Evolutionary conservation across 2,113 vertebrate genomes (phyloP), one percentile per base, ranked within the genome.

Genomic region (Narcine bancroftii): DNA sequence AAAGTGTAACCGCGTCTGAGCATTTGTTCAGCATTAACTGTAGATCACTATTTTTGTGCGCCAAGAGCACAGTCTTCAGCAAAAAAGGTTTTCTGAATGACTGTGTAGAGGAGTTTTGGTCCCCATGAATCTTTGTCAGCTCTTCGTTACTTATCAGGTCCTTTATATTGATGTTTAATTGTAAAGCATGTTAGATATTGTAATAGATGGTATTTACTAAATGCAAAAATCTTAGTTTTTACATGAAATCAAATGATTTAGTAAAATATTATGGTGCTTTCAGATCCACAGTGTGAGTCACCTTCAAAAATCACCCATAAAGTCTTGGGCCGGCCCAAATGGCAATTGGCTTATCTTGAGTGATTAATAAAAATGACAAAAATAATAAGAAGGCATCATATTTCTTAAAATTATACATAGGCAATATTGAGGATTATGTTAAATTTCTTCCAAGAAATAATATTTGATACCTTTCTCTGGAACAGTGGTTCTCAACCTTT

Each of bases 161-260:
- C 39, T 83, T 33, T 89, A 42, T 91, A 45, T 39, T 45, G 36
- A 66, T 45, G 42, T 13, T 71, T 69, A 89, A 42, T 91, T 69
- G 33, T 6, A 63, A 15, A 60, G 60, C 81, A 85, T n/a, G 11
- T 6, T 63, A n/a, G 39, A 65, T 21, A 69, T 42, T 71, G 7
- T 69, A 26, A 9, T 45, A 45, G 26, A 2, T 33, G 5, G 1
- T 42, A 39, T 89, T 66, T 66, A 63, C 2, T 33, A 63, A 50
- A 15, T 36, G 53, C 1, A 65, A 42, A 56, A 10, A 26, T 69
- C 15, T 33, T 39, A n/a, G 24, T 26, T 65, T 29, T 91, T 69
- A 69, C 69, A 19, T 91, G 21, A 91, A 69, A 26, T 47, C 36
- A 29, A 91, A 91, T 89, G 85, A 89, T 89, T 89, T 11, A 89